Evolutionary conservation across 2,113 vertebrate genomes (phyloP), one percentile per base, ranked within the genome.

Genomic region (Ellobius talpinus): DNA sequence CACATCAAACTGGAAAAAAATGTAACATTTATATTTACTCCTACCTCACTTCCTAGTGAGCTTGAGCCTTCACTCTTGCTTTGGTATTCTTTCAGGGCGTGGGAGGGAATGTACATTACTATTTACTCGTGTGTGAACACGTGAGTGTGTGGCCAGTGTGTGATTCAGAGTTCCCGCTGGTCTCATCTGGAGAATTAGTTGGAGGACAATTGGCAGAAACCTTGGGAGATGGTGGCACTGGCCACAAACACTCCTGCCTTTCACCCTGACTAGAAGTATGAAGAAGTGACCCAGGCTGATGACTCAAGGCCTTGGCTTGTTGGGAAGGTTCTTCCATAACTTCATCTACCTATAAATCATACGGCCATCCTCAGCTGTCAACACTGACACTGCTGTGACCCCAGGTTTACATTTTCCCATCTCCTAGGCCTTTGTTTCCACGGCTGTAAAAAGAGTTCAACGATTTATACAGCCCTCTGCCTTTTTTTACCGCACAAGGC

Each of bases 371-470:
- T 52, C 50, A 84, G n/a, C 16, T 45, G 77, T 52, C 78, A 82
- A 2, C 70, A 29, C 29, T 96, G 96, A 76, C 91, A 91, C 78
- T 63, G 14, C 82, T 55, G 42, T 95, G 79, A 96, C 96, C 94
- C 88, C 26, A 19, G 52, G 86, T 89, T 26, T 21, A 21, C 58
- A 31, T 66, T 78, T 72, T 36, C 42, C 45, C 72, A 68, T 73
- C 58, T 87, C 68, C 87, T 47, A 50, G 45, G 17, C 70, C 63
- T 93, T 95, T 94, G 81, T 97, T 95, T 94, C 52, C 77, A 61
- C 82, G 91, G 87, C 94, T 97, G 74, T 93, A 95, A 90, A 95
- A 89, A 24, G 42, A 90, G 39, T 82, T 76, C 72, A 89, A 89
- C 36, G 42, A 26, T 95, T 87, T 79, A 79, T 95, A 91, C 61